Conservation (phyloP, 2,797 vertebrate species). For the Coluber constrictor region DNA sequence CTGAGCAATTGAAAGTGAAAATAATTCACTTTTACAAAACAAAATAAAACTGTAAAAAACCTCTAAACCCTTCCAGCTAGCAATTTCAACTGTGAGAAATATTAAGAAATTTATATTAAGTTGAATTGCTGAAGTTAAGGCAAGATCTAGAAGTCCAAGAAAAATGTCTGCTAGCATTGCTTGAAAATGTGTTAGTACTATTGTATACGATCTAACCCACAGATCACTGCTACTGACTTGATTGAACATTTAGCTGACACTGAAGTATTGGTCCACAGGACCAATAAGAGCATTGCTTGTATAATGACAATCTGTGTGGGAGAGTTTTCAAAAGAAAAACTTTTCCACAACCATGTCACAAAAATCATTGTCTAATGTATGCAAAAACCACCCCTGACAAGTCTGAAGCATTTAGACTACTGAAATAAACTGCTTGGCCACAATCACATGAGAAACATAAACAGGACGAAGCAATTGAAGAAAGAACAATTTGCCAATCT, state of each 20-base stretch:
- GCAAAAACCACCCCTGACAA: background rate
- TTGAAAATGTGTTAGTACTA: background rate
- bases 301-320: background rate
- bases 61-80: background rate
- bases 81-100: background rate
- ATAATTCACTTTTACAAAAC: background rate
- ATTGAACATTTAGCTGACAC: background rate
- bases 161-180: background rate
- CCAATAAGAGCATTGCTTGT: background rate
- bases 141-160: background rate
- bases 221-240: background rate
- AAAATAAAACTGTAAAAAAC: background rate
- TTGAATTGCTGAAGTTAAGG: background rate
- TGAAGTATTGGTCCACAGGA: background rate
- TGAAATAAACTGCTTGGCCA: background rate
- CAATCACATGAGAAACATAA: background rate
- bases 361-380: background rate
- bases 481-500: too few species aligned
- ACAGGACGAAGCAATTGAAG: too few species aligned
- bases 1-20: background rate
- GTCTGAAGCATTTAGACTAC: background rate
- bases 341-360: background rate
- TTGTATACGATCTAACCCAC: background rate
- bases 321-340: background rate
- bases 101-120: background rate